Evolutionary conservation across 2,113 vertebrate genomes (phyloP), one percentile per base, ranked within the genome.

Genomic region (Nycticryphes semicollaris): DNA sequence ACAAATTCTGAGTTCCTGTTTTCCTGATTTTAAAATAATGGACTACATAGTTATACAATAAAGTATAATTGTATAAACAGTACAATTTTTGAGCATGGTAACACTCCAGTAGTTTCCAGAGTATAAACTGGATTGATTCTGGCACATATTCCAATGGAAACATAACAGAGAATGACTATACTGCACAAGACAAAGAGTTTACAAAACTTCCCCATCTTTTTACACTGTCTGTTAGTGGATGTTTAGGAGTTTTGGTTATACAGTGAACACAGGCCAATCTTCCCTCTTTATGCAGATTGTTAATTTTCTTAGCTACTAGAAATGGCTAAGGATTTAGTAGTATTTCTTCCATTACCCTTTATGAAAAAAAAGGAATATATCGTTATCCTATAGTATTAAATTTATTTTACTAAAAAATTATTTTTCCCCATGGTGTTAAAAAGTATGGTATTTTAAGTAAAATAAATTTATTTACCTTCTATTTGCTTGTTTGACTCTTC

Each of bases 401-500:
- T 77, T 68, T 27, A 48, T 47, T 78, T 53, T 69, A 76, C 28
- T 70, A 0, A 66, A 77, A 50, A 51, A 6, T 4, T 35, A 1
- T 54, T 83, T 84, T 92, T 8, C 12, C 39, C 62, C 14, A 11
- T 43, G 7, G 9, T n/a, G 45, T 62, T 73, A 78, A 73, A 86
- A 73, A 9, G 5, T 48, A 50, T 3, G 2, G 6, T 21, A 69
- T 39, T 64, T 30, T 45, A 43, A 51, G 23, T 84, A 21, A 70
- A 50, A 5, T 28, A 24, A 81, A 4, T 23, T 79, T 54, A 59
- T 47, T 97, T 98, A 98, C 98, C 97, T 98, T 96, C 94, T 64
- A 5, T 62, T 85, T 87, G 84, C 14, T 60, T 4, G 5, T 12
- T 72, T 53, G 94, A 86, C 33, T 45, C 59, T 7, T 64, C 51